These are phyloP conservation scores for Bufotes viridis DNA, from an alignment of 2,797 vertebrate genomes.

Conservation along the genomic window DNA sequence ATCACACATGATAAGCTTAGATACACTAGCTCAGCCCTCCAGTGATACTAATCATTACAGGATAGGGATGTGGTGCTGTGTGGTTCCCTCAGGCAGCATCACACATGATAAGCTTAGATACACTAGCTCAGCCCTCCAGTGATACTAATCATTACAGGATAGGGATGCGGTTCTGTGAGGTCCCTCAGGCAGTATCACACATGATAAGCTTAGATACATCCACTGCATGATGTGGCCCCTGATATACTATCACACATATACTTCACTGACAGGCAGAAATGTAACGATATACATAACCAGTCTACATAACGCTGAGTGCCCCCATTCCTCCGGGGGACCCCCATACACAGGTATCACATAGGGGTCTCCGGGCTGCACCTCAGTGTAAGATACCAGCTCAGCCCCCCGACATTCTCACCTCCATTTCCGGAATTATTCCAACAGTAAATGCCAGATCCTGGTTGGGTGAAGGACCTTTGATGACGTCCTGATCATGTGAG, in stretches of 20 bases:
- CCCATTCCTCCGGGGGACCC: too few species aligned
- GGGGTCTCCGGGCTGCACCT: too few species aligned
- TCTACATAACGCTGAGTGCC: too few species aligned
- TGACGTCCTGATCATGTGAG: neutral
- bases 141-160: neutral
- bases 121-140: neutral
- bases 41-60: neutral
- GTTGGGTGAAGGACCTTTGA: neutral
- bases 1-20: neutral
- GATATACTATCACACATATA: too few species aligned
- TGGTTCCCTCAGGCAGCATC: neutral
- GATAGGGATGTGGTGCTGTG: too few species aligned
- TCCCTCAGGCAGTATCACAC: too few species aligned
- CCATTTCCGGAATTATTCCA: conserved; percentile 40
- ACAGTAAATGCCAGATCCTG: neutral
- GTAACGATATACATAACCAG: too few species aligned
- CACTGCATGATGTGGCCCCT: too few species aligned
- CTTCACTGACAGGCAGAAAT: too few species aligned
- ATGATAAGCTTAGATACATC: too few species aligned
- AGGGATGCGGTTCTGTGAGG: neutral
- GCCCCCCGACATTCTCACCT: conserved; percentile 36
- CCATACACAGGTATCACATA: too few species aligned
- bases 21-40: neutral
- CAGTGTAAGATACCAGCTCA: neutral
- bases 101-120: neutral